phyloP scores from a whole-genome alignment of 2,113 vertebrate species.

The Cromileptes altivelis region DNA sequence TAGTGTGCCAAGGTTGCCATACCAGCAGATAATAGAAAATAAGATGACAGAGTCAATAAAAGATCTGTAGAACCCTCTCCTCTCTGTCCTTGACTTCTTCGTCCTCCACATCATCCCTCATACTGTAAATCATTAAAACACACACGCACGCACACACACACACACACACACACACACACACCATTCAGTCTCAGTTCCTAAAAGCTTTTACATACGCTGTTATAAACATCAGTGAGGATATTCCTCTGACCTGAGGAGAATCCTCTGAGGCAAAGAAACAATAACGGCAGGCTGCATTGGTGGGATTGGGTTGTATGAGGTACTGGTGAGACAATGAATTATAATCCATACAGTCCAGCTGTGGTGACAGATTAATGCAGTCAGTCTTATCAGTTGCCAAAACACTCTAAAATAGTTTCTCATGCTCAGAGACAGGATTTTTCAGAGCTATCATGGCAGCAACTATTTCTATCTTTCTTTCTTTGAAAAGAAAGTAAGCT shows the following conservation, averaged over 20 bases:
- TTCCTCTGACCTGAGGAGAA: not conserved
- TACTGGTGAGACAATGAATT: not conserved
- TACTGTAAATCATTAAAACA: not conserved
- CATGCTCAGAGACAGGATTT: not conserved
- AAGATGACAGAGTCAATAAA: no score
- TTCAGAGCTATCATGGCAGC: not conserved
- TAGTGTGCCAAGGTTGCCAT: no score
- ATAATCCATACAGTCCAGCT: not conserved
- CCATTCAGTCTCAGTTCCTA: not conserved
- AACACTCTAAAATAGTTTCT: not conserved
- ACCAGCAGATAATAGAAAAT: no score
- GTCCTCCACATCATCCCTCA: conserved; percentile 6
- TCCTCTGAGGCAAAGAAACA: not conserved
- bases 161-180: not conserved
- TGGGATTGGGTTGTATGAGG: not conserved
- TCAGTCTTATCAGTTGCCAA: not conserved
- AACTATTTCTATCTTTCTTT: not conserved
- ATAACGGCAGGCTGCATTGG: not conserved
- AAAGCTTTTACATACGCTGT: conserved; percentile 10
- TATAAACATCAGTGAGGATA: not conserved
- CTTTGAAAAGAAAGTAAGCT: not conserved
- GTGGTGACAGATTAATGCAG: not conserved
- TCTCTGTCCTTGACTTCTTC: conserved; percentile 17
- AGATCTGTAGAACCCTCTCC: not conserved
- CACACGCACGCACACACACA: conserved; percentile 1